A percentile compares a stretch with the other conserved stretches of the same genome.
Evolutionary conservation across 2,888 invertebrate genomes (phyloP).

Genomic region (Biston stratarius): DNA sequence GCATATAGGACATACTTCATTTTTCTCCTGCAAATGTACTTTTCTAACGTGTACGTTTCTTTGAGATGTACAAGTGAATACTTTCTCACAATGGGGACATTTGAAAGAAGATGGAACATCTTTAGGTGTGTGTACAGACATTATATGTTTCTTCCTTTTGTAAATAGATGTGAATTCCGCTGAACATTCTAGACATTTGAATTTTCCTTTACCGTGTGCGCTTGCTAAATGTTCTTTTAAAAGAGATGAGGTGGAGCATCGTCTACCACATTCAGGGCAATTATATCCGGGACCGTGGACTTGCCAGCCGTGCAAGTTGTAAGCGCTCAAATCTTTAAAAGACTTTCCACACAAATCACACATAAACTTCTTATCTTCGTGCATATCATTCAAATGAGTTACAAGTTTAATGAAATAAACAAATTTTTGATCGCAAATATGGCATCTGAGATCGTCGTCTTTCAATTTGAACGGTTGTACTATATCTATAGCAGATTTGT

Average conservation of each 20-base stretch:
- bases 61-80: constrained; percentile 58
- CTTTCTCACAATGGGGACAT: constrained; percentile 59
- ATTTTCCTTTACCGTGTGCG: constrained; percentile 53
- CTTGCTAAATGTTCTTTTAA: constrained; percentile 51
- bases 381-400: constrained; percentile 34
- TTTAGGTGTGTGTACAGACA: constrained; percentile 52
- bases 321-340: constrained; percentile 22
- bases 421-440: constrained; percentile 36
- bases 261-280: constrained; percentile 55
- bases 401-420: constrained; percentile 35
- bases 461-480: constrained; percentile 35
- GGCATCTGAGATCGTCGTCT: constrained; percentile 37
- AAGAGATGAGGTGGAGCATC: constrained; percentile 45
- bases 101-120: constrained; percentile 48
- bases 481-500: constrained; percentile 17
- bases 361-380: constrained; percentile 31
- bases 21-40: constrained; percentile 62
- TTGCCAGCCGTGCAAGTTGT: constrained; percentile 24
- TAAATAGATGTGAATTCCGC: constrained; percentile 57
- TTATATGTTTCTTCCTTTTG: constrained; percentile 54
- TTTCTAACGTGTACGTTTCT: constrained; percentile 60
- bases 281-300: constrained; percentile 42
- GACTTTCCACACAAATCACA: constrained; percentile 39
- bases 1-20: constrained; percentile 62
- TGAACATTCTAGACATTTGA: constrained; percentile 53